Evolutionary conservation across 2,797 vertebrate species (phyloP).

Genomic region (Sebastes minor): DNA sequence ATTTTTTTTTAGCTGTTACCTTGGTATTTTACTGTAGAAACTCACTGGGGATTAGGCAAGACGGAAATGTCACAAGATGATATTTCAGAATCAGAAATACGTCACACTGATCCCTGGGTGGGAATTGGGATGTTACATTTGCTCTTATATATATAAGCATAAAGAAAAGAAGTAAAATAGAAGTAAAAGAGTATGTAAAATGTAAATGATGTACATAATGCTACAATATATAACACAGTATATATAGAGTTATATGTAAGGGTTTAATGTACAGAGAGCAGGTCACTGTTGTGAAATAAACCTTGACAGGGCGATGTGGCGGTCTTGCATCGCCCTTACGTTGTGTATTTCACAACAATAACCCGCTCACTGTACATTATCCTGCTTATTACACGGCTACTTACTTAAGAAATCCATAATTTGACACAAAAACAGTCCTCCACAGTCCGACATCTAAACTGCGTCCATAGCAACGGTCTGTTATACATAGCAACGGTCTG

Average conservation of each 20-base stretch:
- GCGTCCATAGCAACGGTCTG: too few species aligned
- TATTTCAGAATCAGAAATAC: background rate
- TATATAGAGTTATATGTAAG: background rate
- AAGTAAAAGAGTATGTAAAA: background rate
- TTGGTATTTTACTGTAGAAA: background rate
- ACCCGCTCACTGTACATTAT: too few species aligned
- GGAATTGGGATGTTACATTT: background rate
- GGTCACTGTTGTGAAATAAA: too few species aligned
- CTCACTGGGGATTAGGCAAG: background rate
- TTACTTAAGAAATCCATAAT: too few species aligned
- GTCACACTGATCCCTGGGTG: background rate
- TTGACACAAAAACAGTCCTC: too few species aligned
- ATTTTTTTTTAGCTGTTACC: background rate
- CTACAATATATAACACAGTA: background rate
- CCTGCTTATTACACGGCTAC: too few species aligned
- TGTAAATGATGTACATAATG: background rate
- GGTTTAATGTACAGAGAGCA: too few species aligned
- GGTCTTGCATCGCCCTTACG: too few species aligned
- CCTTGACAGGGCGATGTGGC: too few species aligned
- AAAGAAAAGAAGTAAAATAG: background rate
- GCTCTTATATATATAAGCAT: background rate
- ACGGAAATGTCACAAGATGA: background rate
- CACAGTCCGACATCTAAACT: rapidly evolving
- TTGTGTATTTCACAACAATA: rapidly evolving
- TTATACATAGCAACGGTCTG: too few species aligned